These are phyloP conservation scores for Diplosoma virens DNA, from an alignment of 23 tunicate genomes.

Conservation along the genomic window DNA sequence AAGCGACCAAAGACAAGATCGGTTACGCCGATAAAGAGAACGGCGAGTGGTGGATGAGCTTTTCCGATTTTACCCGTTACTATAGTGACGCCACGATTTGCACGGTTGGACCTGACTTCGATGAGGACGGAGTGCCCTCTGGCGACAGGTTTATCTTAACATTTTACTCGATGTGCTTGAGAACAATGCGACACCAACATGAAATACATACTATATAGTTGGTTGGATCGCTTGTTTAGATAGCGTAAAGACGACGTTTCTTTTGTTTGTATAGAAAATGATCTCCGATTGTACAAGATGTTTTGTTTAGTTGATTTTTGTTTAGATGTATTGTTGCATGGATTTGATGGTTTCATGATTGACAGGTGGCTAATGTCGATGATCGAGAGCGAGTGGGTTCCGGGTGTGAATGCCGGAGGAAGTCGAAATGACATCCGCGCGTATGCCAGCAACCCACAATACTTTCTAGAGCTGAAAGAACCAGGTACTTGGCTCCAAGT, in stretches of 20 bases:
- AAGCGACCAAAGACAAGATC: constrained; percentile 33
- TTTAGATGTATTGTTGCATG: too few species aligned
- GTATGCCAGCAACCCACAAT: constrained; percentile 76
- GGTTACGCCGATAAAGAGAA: constrained; percentile 63
- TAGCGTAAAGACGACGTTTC: too few species aligned
- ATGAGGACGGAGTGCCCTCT: constrained; percentile 78
- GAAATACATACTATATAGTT: too few species aligned
- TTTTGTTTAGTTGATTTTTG: too few species aligned
- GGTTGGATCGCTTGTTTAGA: too few species aligned
- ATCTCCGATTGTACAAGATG: too few species aligned
- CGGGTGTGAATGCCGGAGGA: constrained; percentile 66
- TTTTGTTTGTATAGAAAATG: too few species aligned
- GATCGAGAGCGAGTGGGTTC: constrained; percentile 59
- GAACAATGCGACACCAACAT: too few species aligned
- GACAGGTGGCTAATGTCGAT: constrained; percentile 75
- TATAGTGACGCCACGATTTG: constrained; percentile 72
- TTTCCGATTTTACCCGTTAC: constrained; percentile 52
- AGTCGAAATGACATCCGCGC: constrained; percentile 48
- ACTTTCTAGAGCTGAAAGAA: constrained; percentile 57
- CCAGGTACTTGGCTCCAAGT: too few species aligned
- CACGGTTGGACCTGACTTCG: constrained; percentile 89
- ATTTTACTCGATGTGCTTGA: too few species aligned
- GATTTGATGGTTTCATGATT: too few species aligned
- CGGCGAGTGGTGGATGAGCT: constrained; percentile 90
- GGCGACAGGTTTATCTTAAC: constrained; percentile 62